Percentiles rank a stretch among this genome's conserved stretches.
Evolutionary conservation across 2,113 vertebrate species (phyloP).

Genomic region (Limnothrissa miodon): DNA sequence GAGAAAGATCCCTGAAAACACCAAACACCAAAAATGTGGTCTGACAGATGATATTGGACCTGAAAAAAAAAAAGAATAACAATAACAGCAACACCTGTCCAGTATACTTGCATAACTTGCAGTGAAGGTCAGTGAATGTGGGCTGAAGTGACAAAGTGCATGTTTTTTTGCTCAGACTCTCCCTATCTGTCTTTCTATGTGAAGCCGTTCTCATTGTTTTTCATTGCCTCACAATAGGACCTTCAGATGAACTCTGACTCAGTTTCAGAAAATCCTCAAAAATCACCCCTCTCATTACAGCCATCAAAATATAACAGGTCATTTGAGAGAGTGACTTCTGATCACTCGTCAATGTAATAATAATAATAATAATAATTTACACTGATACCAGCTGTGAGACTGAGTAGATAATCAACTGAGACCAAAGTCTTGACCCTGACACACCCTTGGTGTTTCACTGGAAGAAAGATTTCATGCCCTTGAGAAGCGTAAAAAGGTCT

Average conservation of each 20-base stretch:
- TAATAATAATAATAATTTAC: neutral
- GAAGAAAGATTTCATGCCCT: neutral
- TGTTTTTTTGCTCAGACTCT: neutral
- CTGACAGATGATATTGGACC: neutral
- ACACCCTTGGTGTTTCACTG: neutral
- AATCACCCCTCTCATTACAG: neutral
- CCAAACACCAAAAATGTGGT: neutral
- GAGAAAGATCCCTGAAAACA: neutral
- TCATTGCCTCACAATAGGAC: neutral
- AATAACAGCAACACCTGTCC: neutral
- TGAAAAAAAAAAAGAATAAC: neutral
- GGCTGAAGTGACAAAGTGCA: neutral
- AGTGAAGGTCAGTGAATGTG: neutral
- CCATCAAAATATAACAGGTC: neutral
- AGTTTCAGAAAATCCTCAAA: neutral
- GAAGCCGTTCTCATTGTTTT: neutral
- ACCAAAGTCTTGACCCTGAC: neutral
- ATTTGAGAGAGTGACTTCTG: neutral
- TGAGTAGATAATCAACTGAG: neutral
- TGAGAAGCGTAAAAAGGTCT: neutral
- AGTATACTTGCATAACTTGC: neutral
- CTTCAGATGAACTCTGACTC: slow-evolving; percentile 7
- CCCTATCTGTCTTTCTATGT: neutral
- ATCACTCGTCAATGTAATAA: neutral
- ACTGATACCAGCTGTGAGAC: neutral